Percentiles rank a stretch among this genome's conserved stretches.
These are phyloP conservation scores for Asarcornis scutulata DNA, from an alignment of 2,113 vertebrate genomes.

Conservation along the genomic window DNA sequence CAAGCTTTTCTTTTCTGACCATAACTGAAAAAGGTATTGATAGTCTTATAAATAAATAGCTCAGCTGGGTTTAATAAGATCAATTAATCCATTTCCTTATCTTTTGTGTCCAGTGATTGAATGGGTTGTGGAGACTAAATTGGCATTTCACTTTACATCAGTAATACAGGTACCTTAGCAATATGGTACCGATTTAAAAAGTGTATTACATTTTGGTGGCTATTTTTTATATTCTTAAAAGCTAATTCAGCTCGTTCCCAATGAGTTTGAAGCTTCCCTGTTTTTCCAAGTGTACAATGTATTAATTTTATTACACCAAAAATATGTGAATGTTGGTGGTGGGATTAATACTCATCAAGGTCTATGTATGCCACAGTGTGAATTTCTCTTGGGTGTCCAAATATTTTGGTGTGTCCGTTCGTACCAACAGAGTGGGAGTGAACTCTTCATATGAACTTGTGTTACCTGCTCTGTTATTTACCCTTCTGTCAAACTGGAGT, in stretches of 20 bases:
- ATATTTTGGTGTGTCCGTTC: neutral
- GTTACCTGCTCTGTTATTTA: neutral
- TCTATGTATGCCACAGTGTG: neutral
- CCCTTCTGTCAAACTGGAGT: neutral
- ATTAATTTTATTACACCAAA: neutral
- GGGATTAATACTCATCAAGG: neutral
- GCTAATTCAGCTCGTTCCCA: neutral
- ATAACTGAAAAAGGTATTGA: neutral
- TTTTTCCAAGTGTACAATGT: neutral
- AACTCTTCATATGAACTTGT: neutral
- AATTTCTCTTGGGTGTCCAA: neutral
- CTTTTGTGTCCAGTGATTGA: neutral
- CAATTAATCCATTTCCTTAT: neutral
- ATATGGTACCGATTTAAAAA: neutral
- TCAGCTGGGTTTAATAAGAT: neutral
- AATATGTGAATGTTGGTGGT: neutral
- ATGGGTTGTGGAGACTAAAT: neutral
- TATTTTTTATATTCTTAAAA: neutral
- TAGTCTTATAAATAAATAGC: no score
- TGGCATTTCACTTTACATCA: neutral
- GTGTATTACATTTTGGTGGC: neutral
- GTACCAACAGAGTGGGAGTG: neutral
- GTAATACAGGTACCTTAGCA: neutral
- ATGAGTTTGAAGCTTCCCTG: neutral
- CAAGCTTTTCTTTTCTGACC: neutral